These are phyloP conservation scores for Peromyscus melanophrys DNA, from an alignment of 2,797 vertebrate genomes.

Conservation along the genomic window DNA sequence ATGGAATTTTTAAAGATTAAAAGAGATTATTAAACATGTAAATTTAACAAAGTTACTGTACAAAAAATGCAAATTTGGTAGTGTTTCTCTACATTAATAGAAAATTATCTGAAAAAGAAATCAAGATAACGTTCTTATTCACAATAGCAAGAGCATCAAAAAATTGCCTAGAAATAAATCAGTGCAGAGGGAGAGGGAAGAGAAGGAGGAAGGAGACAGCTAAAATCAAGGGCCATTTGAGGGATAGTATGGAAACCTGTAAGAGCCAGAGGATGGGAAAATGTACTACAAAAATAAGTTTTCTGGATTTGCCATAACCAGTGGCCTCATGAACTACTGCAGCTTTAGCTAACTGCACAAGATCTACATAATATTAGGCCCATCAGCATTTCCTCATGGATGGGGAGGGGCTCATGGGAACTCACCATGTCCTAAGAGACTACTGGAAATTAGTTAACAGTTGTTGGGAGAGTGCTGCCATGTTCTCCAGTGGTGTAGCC, in stretches of 20 bases:
- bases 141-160: not conserved
- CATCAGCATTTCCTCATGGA: not conserved
- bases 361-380: not conserved
- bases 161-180: not conserved
- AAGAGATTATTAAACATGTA: not conserved
- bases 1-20: not conserved
- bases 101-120: not conserved
- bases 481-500: not conserved
- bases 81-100: not conserved
- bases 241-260: not conserved
- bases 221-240: not conserved
- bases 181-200: not conserved
- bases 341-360: not conserved
- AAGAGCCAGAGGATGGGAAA: not conserved
- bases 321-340: not conserved
- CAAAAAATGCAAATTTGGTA: not conserved
- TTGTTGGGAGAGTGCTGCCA: not conserved
- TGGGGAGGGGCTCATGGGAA: not conserved
- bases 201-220: not conserved
- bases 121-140: not conserved
- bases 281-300: not conserved
- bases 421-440: not conserved
- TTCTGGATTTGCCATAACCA: not conserved
- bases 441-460: not conserved
- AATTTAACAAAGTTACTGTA: not conserved